Evolutionary conservation across 2,888 invertebrate genomes (phyloP), one percentile per base, ranked within the genome.

Genomic region (Cistogaster globosa): DNA sequence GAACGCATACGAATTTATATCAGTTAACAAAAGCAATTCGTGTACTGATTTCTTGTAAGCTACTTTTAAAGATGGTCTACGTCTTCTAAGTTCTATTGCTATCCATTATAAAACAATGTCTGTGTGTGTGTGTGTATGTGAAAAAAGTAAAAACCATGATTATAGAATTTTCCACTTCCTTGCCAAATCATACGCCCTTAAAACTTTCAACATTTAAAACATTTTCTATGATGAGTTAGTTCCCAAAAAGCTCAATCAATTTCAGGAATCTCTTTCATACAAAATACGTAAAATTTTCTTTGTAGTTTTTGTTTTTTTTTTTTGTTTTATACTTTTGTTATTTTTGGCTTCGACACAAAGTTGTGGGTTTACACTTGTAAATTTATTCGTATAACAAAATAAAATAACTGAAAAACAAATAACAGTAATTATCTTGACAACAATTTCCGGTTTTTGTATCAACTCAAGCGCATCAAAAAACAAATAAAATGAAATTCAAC

Each of bases 401-500:
- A 62, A 67, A 68, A 38, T 67, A 77, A 79, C 63, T 72, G 80
- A 81, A 89, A 90, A 90, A 90, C 90, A 91, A 91, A 91, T 91
- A 91, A 91, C 90, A 91, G 91, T 91, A 91, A 92, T 92, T 92
- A 92, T 91, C 91, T 91, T 92, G 92, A 92, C 92, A 92, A 91
- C 92, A 92, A 92, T 92, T 92, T 92, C 92, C 92, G 92, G 92
- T 88, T 91, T 92, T 90, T 90, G 91, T 90, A 89, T 89, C 89
- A 90, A 91, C 90, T 91, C 90, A 88, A 90, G 91, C 90, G 88
- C 67, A 88, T 82, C 76, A 75, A 72, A 58, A 75, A 74, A 58
- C 38, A 77, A 79, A 83, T 76, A 82, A 86, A 83, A 87, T 77
- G 60, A 68, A 83, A 87, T 84, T 86, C 83, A 81, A 86, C 80